Conservation (phyloP, 1,140 invertebrate genomes). For the Halesus radiatus region DNA sequence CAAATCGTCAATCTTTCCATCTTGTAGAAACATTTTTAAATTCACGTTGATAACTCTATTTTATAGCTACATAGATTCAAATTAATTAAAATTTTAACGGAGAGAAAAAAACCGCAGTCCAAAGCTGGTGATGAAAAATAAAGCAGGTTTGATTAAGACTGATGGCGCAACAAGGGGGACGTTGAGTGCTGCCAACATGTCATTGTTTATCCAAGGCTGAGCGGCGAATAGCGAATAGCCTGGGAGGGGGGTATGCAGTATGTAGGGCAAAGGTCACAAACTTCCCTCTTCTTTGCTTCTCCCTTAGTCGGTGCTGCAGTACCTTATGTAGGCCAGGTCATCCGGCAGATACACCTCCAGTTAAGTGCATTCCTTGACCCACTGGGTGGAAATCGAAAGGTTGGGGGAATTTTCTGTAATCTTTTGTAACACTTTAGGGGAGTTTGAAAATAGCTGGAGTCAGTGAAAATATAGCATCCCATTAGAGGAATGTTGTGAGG, state of each 20-base stretch:
- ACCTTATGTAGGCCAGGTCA: conserved; percentile 9
- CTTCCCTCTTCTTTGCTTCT: not conserved
- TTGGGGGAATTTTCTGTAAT: not conserved
- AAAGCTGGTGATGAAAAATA: too few species aligned
- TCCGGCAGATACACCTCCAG: not conserved
- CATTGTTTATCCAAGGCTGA: not conserved
- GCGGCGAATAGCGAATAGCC: not conserved
- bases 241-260: not conserved
- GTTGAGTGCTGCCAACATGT: not conserved
- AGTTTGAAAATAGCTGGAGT: too few species aligned
- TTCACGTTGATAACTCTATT: too few species aligned
- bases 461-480: too few species aligned
- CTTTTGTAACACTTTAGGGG: too few species aligned
- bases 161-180: conserved; percentile 16
- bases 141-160: not conserved
- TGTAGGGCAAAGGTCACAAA: not conserved
- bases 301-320: not conserved
- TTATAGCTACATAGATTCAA: too few species aligned
- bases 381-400: not conserved
- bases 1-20: too few species aligned
- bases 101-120: too few species aligned
- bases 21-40: too few species aligned
- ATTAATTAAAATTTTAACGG: too few species aligned
- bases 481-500: too few species aligned
- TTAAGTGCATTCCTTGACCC: conserved; percentile 2